These are phyloP conservation scores for Carduelis carduelis DNA, from an alignment of 2,797 vertebrate genomes.

Conservation along the genomic window DNA sequence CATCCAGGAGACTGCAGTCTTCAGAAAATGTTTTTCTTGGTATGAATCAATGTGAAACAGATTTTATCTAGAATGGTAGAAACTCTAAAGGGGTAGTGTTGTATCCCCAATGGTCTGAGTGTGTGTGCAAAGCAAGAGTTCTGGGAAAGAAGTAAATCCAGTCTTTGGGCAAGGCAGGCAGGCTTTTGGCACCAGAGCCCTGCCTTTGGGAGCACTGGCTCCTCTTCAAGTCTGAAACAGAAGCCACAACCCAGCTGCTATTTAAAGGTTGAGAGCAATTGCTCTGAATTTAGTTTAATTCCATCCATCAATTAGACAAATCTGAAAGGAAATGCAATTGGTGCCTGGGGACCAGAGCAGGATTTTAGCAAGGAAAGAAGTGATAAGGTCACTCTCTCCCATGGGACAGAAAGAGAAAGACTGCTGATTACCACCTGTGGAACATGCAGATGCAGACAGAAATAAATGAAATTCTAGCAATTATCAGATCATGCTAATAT, in stretches of 20 bases:
- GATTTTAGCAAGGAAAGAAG: background rate
- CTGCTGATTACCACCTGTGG: background rate
- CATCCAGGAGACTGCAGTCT: background rate
- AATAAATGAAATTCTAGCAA: slow-evolving; percentile 12
- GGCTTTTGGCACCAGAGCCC: background rate
- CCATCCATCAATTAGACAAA: slow-evolving; percentile 42
- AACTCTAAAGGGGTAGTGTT: background rate
- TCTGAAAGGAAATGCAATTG: background rate
- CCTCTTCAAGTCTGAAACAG: slow-evolving; percentile 17
- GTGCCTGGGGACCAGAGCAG: background rate
- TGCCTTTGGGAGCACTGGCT: background rate
- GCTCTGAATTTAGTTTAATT: slow-evolving; percentile 26
- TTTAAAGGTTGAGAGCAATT: slow-evolving; percentile 18
- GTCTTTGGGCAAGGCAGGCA: background rate
- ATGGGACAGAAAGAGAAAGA: background rate
- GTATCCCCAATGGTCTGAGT: background rate
- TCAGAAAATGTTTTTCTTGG: background rate
- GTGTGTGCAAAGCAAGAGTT: background rate
- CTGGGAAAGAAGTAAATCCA: background rate
- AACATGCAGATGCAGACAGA: background rate
- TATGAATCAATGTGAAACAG: background rate
- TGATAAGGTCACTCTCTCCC: background rate
- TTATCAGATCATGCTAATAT: background rate
- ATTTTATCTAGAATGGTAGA: background rate
- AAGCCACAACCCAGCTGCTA: background rate